Percentiles rank a stretch among this genome's conserved stretches.
Evolutionary conservation across 2,113 vertebrate genomes (phyloP).

Genomic region (Bucco capensis): DNA sequence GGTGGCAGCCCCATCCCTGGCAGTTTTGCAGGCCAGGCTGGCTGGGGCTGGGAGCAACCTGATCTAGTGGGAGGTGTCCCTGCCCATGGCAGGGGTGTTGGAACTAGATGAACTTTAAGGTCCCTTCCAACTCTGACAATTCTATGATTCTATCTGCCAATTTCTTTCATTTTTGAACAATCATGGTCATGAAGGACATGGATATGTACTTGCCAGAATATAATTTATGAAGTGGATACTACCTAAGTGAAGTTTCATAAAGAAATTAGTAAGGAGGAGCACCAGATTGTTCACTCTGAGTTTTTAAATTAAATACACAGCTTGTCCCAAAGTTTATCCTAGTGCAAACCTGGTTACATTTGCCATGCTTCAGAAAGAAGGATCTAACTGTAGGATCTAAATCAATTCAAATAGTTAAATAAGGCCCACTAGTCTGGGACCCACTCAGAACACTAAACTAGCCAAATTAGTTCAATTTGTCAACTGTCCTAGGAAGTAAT

Average conservation of each 20-base stretch:
- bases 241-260: not conserved
- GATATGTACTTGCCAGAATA: not conserved
- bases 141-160: too few relatives aligned
- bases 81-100: too few relatives aligned
- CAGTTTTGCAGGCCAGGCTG: too few relatives aligned
- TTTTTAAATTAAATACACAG: not conserved
- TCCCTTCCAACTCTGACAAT: too few relatives aligned
- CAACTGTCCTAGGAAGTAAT: not conserved
- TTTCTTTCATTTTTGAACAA: not conserved
- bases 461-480: not conserved
- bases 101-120: too few relatives aligned
- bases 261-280: not conserved
- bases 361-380: not conserved
- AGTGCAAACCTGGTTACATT: not conserved
- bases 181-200: not conserved
- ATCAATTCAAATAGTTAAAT: not conserved
- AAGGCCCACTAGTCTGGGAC: not conserved
- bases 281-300: not conserved
- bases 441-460: not conserved
- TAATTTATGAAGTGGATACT: not conserved
- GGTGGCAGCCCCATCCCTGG: too few relatives aligned
- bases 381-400: not conserved
- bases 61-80: too few relatives aligned
- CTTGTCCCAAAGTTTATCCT: not conserved
- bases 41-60: too few relatives aligned